Base-by-base conservation (phyloP, 2,888 invertebrate genomes). In the Melieria crassipennis region DNA sequence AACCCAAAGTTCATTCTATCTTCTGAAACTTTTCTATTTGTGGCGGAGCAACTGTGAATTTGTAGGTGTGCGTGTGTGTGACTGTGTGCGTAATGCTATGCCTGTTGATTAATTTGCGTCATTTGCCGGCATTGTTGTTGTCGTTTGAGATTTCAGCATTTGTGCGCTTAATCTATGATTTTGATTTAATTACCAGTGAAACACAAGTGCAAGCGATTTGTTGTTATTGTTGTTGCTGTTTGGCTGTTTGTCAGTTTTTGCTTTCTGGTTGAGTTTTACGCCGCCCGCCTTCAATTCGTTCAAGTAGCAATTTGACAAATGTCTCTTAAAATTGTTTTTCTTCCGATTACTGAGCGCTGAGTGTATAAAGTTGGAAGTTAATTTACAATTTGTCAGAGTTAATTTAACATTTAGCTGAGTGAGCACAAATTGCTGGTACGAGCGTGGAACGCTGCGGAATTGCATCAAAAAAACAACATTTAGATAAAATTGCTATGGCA, bases 121-220 rank as follows among this genome's bases (percentile, higher is more conserved):
- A 45, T 61, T 61, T 61, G 61, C 30, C 30, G 30, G 30, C 30
- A 2, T 61, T 61, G 45, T 61, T 11, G 11, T 61, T 43, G 52
- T 52, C 0, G 52, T 52, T 11, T n/a, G 52, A 13, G 52, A 52
- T 52, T 52, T 52, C 52, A 52, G n/a, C 43, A 9, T 61, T 61
- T 45, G 42, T 61, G 42, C 45, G 30, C 11, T 16, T 63, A 63
- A 63, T 63, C 63, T 63, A 48, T 63, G 63, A 63, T 63, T 63
- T 63, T 63, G 63, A 63, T 63, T 63, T 63, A 63, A 63, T 63
- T 63, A 63, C 30, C 30, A 63, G 16, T 50, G 13, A 57, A 63
- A 63, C 11, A 10, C 48, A 48, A 63, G 47, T 48, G n/a, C 5
- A 63, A 63, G 6, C 9, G 10, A 30, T n/a, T 63, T 63, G 48